Percentiles rank a stretch among this genome's conserved stretches.
phyloP scores from a whole-genome alignment of 2,113 vertebrate species.

The Ageneiosus marmoratus region DNA sequence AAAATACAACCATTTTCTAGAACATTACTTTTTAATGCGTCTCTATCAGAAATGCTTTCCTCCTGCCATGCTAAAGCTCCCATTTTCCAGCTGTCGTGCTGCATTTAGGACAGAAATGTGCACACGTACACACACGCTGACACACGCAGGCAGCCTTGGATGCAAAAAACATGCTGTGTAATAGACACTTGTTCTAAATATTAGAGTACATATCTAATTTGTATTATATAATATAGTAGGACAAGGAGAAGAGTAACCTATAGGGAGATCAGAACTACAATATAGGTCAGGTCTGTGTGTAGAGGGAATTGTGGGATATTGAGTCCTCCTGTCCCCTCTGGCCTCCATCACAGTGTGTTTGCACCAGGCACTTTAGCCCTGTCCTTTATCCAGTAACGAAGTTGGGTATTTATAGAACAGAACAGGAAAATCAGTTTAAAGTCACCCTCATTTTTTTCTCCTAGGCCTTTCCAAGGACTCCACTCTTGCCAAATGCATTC shows the following conservation, averaged over 20 bases:
- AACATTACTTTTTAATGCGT: slow-evolving; percentile 60
- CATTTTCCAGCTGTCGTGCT: slow-evolving; percentile 54
- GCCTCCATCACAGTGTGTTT: slow-evolving; percentile 23
- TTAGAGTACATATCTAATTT: not conserved
- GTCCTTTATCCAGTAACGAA: slow-evolving; percentile 35
- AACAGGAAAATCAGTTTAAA: slow-evolving; percentile 34
- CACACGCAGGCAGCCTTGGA: not conserved
- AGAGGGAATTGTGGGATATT: slow-evolving; percentile 40
- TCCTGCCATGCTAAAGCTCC: slow-evolving; percentile 35
- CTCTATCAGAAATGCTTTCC: slow-evolving; percentile 52
- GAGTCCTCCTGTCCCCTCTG: slow-evolving; percentile 44
- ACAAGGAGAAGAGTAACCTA: slow-evolving; percentile 7
- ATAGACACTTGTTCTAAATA: not conserved
- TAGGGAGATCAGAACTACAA: slow-evolving; percentile 45
- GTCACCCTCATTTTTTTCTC: slow-evolving; percentile 30
- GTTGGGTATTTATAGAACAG: slow-evolving; percentile 40
- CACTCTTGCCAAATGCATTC: slow-evolving; percentile 13
- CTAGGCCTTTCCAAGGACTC: slow-evolving; percentile 23
- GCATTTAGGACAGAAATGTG: slow-evolving; percentile 15
- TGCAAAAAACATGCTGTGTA: not conserved
- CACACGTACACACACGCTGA: not conserved
- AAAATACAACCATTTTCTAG: slow-evolving; percentile 49
- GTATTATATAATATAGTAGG: not conserved
- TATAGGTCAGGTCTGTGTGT: slow-evolving; percentile 52
- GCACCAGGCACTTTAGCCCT: slow-evolving; percentile 20